Evolutionary conservation across 2,888 invertebrate species (phyloP).

Genomic region (Mythimna ferrago): DNA sequence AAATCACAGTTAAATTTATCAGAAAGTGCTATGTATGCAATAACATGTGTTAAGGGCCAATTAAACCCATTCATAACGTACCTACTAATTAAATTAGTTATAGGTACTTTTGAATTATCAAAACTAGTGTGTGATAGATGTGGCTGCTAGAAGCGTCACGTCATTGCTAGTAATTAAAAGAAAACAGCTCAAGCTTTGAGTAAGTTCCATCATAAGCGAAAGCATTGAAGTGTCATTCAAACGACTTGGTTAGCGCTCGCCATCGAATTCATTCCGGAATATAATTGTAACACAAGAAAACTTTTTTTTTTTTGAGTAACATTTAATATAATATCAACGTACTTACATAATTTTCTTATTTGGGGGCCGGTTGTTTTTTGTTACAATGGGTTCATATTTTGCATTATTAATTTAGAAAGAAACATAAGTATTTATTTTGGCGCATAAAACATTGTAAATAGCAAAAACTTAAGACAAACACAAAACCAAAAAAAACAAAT

Average conservation of each 20-base stretch:
- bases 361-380: too few relatives aligned
- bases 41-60: neutral
- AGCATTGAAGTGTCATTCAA: constrained; percentile 50
- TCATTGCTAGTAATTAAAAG: constrained; percentile 44
- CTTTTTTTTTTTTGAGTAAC: neutral
- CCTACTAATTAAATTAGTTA: neutral
- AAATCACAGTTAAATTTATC: neutral
- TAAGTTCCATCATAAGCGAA: constrained; percentile 15
- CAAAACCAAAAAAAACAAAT: too few relatives aligned
- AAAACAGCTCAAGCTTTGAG: constrained; percentile 38
- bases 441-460: too few relatives aligned
- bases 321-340: too few relatives aligned
- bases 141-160: constrained; percentile 18
- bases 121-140: constrained; percentile 25
- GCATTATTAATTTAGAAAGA: too few relatives aligned
- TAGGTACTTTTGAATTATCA: constrained; percentile 21
- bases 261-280: neutral
- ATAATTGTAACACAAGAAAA: neutral
- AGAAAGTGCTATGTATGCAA: too few relatives aligned
- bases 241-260: constrained; percentile 23
- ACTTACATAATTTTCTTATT: too few relatives aligned
- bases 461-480: too few relatives aligned
- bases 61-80: constrained; percentile 12
- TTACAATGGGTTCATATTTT: too few relatives aligned
- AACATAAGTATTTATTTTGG: too few relatives aligned